Evolutionary conservation across 1,140 invertebrate genomes (phyloP), one percentile per base, ranked within the genome.

Genomic region (Chionoecetes opilio): DNA sequence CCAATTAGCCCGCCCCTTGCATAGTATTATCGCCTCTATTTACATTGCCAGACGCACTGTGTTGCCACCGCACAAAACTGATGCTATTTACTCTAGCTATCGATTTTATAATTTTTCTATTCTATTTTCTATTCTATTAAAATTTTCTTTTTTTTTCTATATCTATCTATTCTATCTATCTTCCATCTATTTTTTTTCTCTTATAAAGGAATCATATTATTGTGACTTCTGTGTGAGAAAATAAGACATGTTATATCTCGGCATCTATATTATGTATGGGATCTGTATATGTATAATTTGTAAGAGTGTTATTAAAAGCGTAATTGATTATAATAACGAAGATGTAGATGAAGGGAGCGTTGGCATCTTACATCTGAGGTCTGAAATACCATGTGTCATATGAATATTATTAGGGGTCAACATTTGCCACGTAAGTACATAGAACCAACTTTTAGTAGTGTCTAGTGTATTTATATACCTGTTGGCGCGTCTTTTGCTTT

Each of bases 1-100:
- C 86, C 86, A 88, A 88, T 88, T 88, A 88, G 86, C 34, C 86
- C 37, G n/a, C 86, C 21, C 38, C 86, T 38, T 88, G 86, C 35
- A 88, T 88, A 88, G 14, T 37, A 88, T 88, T 88, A 88, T 88
- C 9, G 86, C 9, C 37, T 41, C n/a, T 41, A 41, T 88, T 88
- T 88, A 88, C 86, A 88, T 37, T 88, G 37, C 63, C 21, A n/a
- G 63, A 26, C 63, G 21, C 6, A 0, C 46, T 1, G 21, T n/a
- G 63, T 8, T 75, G 63, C 63, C n/a, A 26, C 46, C 46, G 21
- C 11, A 17, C 21, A 2, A 17, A 9, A 17, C 63, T 75, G 9
- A 75, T n/a, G 63, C n/a, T n/a, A n/a, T n/a, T 53, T 41, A 41
- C 38, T 11, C 46, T 53, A 9, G 46, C 21, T 53, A 14, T 53